phyloP scores from a whole-genome alignment of 2,797 vertebrate genomes.

The Notolepis coatsorum region DNA sequence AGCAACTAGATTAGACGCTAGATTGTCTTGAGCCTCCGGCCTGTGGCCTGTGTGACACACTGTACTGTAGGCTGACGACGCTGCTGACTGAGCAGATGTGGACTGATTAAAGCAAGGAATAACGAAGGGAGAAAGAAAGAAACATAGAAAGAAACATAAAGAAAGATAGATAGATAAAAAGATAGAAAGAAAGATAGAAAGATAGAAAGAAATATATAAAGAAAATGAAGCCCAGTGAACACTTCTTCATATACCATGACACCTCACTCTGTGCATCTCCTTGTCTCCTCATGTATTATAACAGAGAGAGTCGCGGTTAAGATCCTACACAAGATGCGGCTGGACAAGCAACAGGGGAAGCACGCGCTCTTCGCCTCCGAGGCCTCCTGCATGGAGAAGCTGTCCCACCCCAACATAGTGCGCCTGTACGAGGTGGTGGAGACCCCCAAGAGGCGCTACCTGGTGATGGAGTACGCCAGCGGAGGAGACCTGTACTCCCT shows the following conservation, averaged over 20 bases:
- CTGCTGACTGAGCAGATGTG: no score
- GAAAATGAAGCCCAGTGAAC: no score
- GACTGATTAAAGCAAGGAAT: no score
- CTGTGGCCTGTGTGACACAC: neutral
- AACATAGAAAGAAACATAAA: neutral
- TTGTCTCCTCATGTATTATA: no score
- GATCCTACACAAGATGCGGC: constrained; percentile 75
- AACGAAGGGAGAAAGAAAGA: no score
- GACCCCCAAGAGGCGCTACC: constrained; percentile 72
- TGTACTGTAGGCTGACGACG: neutral
- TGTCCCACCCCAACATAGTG: constrained; percentile 81
- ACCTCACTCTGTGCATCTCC: constrained; percentile 5
- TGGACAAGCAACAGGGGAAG: constrained; percentile 60
- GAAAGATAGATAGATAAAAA: neutral
- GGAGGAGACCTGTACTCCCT: constrained; percentile 80
- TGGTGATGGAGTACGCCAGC: constrained; percentile 81
- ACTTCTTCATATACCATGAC: no score
- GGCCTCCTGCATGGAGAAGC: constrained; percentile 80
- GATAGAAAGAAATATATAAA: no score
- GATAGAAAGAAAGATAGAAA: neutral
- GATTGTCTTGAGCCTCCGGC: constrained; percentile 9
- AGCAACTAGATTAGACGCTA: constrained; percentile 34
- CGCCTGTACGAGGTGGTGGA: constrained; percentile 83
- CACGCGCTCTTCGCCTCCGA: constrained; percentile 70
- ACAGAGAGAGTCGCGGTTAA: constrained; percentile 83